Evolutionary conservation across 1,140 invertebrate species (phyloP), one percentile per base, ranked within the genome.

Genomic region (Heliconius nattereri): DNA sequence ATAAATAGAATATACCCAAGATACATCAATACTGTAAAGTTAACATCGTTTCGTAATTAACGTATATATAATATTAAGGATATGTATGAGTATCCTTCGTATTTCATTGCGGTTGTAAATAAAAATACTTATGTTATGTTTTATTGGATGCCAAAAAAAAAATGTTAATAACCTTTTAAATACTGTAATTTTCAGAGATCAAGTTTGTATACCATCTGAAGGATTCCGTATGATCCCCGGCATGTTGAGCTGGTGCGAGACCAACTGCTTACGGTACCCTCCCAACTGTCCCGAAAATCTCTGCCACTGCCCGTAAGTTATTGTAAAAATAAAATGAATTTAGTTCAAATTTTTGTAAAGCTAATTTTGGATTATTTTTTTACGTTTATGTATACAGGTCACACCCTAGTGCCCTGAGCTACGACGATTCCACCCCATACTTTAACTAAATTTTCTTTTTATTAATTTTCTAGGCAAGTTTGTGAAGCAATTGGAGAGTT

Each of bases 291-390:
- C 97, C 1, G 90, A 95, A 29, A 91, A 95, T 11, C 94, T 97
- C 13, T 98, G 98, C 81, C 92, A 95, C 71, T 98, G 98, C 87
- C 97, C 97, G 97, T 98, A 95, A 97, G 97, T 97, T 93, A 37
- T 29, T 71, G 9, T 35, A 23, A 3, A 19, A 19, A 71, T 71
- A 19, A 29, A 32, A n/a, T 71, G 2, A 45, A 5, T 13, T 13
- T 16, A 45, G 40, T 45, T 45, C 0, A 11, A 45, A 13, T 45
- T 32, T 45, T 45, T 40, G 11, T 13, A 13, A 45, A 45, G 11
- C 2, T 45, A 45, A 13, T 45, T 45, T 45, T 3, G 3, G 3
- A 13, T 45, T 40, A 45, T 13, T 45, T 45, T 45, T 45, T 45
- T 45, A 13, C 11, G 40, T 45, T 45, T 13, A 45, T 45, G 11